Base-by-base conservation (phyloP, 2,888 invertebrate species). In the Drosophila vallismaia region DNA sequence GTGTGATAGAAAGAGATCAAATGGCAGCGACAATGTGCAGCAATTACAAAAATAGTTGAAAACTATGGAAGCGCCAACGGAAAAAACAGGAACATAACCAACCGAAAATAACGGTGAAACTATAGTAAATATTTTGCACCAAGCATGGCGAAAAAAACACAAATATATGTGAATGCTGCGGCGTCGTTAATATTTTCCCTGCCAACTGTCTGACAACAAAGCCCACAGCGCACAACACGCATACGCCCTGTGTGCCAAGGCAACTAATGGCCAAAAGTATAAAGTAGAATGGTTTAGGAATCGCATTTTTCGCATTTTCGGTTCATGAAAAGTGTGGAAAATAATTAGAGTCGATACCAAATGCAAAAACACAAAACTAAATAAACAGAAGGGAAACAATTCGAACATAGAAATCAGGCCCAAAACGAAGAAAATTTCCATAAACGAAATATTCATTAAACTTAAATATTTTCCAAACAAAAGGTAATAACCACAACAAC, bases 291-390 rank as follows among this genome's bases (percentile, higher is more conserved):
- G 19, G 12, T 42, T 40, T 40, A 7, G 40, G 14, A 14, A 5
- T 40, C 2, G 52, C 76, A 70, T 75, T 79, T 19, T 19, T 19
- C 19, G 19, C 19, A 19, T 80, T 81, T 70, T 77, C 76, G 75
- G 80, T 79, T 74, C 83, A 77, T 79, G 83, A 74, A 64, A 71
- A 79, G 28, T 73, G 72, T 72, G 69, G 73, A 80, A 79, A 74
- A 82, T 36, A 86, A 86, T 82, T 86, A 80, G 77, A 38, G 62
- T 14, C 14, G 14, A 19, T 19, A 67, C 64, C 68, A 70, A 44
- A 78, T 71, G 66, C 71, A 6, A 79, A 68, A 45, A 70, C 71
- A 70, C 64, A 77, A 63, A 53, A 73, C 76, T 70, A 28, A 28
- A 28, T 28, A 28, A 19, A 19, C 19, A 19, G 19, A 19, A 19